Base-by-base conservation (phyloP, 30 jellyfish, hydroid and myxozoan species). In the Chrysaora quinquecirrha region DNA sequence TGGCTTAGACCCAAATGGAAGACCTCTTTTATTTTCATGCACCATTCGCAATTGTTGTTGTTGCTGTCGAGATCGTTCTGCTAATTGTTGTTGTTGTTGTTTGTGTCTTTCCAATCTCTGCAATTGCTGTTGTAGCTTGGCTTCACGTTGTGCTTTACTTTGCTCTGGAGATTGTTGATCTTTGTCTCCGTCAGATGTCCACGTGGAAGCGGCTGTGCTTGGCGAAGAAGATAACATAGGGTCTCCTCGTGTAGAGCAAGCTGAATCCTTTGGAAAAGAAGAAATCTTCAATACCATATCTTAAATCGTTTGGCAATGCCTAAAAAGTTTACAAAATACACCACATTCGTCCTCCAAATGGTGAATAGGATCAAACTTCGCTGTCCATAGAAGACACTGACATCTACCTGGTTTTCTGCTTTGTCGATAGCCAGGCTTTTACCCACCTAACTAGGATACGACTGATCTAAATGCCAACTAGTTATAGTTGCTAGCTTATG, bases 1-100 rank as follows among this genome's bases (percentile, higher is more conserved):
- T 33, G 89, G 89, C 81, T 78, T 78, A 28, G 89, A 78, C 10
- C 81, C 89, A 10, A 78, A 78, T 20, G 89, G 82, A 10, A 60
- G 14, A 30, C 64, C 30, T 6, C 16, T 3, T 9, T 27, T 32
- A 1, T 31, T 52, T 7, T 52, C 68, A 7, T 52, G 68, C 7
- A 20, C 24, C 68, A 52, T 52, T 20, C 68, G 9, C 29, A 52
- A 20, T 52, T 52, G 68, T 52, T 52, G 68, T 52, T 52, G 68
- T 19, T 52, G 68, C 19, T 52, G 68, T 52, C 68, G 12, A 3
- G 68, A 52, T 4, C 68, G 24, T 20, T 52, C 54, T 64, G 77
- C 77, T 6, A 64, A 19, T 28, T 34, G 75, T 30, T 72, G 84
- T 72, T 38, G 65, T 1, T 72, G 84, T 20, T 72, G 84, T 23